phyloP scores from a whole-genome alignment of 1,140 invertebrate genomes.

The Camponotus vicinus region DNA sequence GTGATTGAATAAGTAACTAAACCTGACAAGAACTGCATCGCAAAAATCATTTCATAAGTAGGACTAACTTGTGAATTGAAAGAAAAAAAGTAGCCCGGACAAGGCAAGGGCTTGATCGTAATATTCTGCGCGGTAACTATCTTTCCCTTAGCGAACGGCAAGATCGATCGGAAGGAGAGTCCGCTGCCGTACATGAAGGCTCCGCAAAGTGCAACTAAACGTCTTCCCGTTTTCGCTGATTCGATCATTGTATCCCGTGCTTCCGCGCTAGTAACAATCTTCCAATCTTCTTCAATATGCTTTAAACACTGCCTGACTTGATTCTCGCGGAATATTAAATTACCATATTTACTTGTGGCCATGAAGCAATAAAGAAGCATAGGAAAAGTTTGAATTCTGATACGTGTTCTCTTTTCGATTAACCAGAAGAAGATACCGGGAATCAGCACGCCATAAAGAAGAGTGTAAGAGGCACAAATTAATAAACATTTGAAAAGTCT shows the following conservation, averaged over 20 bases:
- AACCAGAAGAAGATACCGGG: conserved; percentile 17
- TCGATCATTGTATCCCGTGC: neutral
- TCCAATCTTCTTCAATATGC: conserved; percentile 74
- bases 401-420: neutral
- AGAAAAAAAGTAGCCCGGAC: conserved; percentile 65
- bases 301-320: conserved; percentile 72
- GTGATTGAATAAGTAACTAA: conserved; percentile 71
- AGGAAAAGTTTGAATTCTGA: conserved; percentile 65
- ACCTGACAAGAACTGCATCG: conserved; percentile 66
- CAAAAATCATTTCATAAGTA: conserved; percentile 69
- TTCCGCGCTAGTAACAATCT: conserved; percentile 10
- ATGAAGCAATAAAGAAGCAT: conserved; percentile 72
- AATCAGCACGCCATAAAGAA: conserved; percentile 29
- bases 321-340: conserved; percentile 58
- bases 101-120: conserved; percentile 58
- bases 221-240: conserved; percentile 66
- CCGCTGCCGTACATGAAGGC: conserved; percentile 76
- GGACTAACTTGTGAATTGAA: conserved; percentile 68
- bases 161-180: conserved; percentile 73
- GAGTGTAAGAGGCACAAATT: neutral
- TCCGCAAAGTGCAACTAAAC: conserved; percentile 68
- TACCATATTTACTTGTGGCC: conserved; percentile 72
- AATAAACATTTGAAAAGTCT: neutral
- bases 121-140: conserved; percentile 6
- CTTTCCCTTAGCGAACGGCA: conserved; percentile 67